Conservation (phyloP, 53 echinoderm and acorn worm species). For the Temnopleurus reevesii region DNA sequence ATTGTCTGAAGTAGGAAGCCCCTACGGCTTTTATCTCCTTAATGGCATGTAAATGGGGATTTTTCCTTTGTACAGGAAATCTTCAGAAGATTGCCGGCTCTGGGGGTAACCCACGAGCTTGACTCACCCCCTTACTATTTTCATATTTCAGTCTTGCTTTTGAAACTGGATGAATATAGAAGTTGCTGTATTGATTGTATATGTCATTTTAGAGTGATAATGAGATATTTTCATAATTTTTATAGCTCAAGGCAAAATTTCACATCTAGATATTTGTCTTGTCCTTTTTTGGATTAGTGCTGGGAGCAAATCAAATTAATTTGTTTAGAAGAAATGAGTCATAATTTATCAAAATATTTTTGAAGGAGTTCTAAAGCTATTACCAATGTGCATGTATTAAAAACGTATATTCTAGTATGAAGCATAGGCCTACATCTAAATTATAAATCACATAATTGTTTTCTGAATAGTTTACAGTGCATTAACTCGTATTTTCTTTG, state of each 20-base stretch:
- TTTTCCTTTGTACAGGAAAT: not conserved
- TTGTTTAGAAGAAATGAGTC: not conserved
- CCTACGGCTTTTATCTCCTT: constrained; percentile 36
- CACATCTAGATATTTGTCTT: not conserved
- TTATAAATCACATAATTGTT: no score
- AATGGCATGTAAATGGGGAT: not conserved
- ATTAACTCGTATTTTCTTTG: no score
- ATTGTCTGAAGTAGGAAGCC: not conserved
- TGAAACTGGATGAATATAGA: not conserved
- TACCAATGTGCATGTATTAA: no score
- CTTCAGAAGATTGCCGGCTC: not conserved
- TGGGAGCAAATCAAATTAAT: not conserved
- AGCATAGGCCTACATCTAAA: no score
- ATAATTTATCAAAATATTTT: not conserved
- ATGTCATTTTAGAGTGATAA: not conserved
- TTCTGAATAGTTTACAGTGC: no score
- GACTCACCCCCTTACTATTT: not conserved
- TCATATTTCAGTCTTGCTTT: not conserved
- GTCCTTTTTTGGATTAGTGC: not conserved
- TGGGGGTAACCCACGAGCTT: not conserved
- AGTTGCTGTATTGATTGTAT: not conserved
- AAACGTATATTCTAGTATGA: no score
- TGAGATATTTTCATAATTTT: not conserved
- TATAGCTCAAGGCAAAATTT: not conserved
- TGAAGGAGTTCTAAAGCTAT: no score